Conservation (phyloP, 35 echinoderm and acorn worm species). For the Apostichopus japonicus region DNA sequence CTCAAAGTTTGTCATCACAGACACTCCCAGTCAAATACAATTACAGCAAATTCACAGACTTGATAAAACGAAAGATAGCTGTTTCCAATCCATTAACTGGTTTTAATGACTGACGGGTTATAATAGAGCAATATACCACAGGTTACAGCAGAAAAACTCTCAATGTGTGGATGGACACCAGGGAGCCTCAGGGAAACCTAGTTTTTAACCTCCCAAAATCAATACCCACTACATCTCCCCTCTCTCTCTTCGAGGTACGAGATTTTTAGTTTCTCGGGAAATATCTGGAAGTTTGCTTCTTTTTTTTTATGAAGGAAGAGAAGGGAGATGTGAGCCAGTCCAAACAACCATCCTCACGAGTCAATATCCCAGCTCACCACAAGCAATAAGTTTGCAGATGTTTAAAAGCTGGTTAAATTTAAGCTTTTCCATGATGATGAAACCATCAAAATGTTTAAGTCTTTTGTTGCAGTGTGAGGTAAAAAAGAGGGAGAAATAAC, state of each 20-base stretch:
- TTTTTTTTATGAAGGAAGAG: not conserved
- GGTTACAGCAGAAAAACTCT: conserved; percentile 17
- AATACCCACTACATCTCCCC: conserved; percentile 24
- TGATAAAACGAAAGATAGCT: not conserved
- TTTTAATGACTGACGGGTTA: conserved; percentile 28
- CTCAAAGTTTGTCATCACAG: not conserved
- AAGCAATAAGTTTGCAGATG: not conserved
- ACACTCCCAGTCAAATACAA: not conserved
- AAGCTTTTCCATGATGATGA: not conserved
- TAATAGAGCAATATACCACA: not conserved
- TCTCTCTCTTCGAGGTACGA: not conserved
- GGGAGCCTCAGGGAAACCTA: conserved; percentile 33
- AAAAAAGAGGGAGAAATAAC: not conserved
- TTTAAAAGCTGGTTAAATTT: not conserved
- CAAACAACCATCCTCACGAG: conserved; percentile 20
- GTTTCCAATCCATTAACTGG: conserved; percentile 6
- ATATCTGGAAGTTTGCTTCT: not conserved
- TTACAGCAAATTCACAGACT: conserved; percentile 12
- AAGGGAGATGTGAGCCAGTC: not conserved
- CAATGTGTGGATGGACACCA: not conserved
- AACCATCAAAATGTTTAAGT: not conserved
- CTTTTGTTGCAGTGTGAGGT: not conserved
- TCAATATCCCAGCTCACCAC: conserved; percentile 3
- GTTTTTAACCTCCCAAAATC: conserved; percentile 33
- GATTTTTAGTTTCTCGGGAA: not conserved